Percentiles rank a stretch among this genome's conserved stretches.
Evolutionary conservation across 2,888 invertebrate genomes (phyloP).

Genomic region (Tetanocera ferruginea): DNA sequence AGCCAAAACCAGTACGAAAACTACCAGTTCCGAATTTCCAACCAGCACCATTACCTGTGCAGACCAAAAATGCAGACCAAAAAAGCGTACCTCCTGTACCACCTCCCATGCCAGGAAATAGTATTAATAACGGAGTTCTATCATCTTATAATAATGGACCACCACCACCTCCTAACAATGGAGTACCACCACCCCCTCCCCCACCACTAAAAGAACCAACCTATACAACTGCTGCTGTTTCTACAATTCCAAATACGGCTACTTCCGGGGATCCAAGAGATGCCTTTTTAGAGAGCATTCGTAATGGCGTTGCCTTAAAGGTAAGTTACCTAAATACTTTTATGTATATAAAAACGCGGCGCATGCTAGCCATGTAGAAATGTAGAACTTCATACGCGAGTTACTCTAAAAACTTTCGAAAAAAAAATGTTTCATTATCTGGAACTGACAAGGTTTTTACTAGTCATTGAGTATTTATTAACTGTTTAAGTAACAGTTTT

Average conservation of each 20-base stretch:
- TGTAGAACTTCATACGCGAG: too few relatives aligned
- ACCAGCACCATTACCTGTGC: slow-evolving; percentile 48
- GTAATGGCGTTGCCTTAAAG: neutral
- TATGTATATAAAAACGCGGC: too few relatives aligned
- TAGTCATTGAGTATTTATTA: too few relatives aligned
- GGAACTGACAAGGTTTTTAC: too few relatives aligned
- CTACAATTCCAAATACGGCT: neutral
- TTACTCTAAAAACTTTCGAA: too few relatives aligned
- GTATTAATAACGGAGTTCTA: neutral
- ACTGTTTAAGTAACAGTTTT: too few relatives aligned
- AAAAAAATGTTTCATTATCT: too few relatives aligned
- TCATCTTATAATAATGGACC: neutral
- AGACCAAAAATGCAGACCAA: too few relatives aligned
- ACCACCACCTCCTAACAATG: neutral
- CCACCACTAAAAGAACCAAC: neutral
- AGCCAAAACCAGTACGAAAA: slow-evolving; percentile 56
- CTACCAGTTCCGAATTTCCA: slow-evolving; percentile 57
- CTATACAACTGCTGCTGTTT: neutral
- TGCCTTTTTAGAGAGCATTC: slow-evolving; percentile 10
- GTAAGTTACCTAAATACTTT: neutral
- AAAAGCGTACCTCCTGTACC: neutral
- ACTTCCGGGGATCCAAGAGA: slow-evolving; percentile 1
- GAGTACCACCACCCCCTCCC: slow-evolving; percentile 9
- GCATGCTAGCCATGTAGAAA: too few relatives aligned
- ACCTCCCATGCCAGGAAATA: slow-evolving; percentile 1